These are phyloP conservation scores for Agrypnia vestita DNA, from an alignment of 1,140 invertebrate genomes.

Conservation along the genomic window DNA sequence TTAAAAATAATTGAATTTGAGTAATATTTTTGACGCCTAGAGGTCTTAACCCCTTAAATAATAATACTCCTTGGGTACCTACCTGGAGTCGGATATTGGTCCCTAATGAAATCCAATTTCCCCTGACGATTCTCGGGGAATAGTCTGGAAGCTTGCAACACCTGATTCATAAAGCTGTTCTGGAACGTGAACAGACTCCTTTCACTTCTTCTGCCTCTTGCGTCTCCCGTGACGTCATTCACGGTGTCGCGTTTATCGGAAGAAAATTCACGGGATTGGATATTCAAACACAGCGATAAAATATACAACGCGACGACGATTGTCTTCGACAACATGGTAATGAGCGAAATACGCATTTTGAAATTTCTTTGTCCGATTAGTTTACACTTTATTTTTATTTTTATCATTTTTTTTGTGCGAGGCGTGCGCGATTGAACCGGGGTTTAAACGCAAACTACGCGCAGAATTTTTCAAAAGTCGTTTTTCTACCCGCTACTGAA, in stretches of 20 bases:
- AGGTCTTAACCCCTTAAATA: no score
- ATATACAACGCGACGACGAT: neutral
- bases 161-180: neutral
- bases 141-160: neutral
- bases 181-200: neutral
- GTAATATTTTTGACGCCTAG: no score
- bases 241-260: neutral
- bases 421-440: no score
- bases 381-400: no score
- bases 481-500: no score
- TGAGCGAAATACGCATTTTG: conserved; percentile 70
- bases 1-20: no score
- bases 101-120: neutral
- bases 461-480: no score
- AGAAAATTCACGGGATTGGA: neutral
- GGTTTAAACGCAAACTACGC: no score
- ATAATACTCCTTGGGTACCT: conserved; percentile 76
- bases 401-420: no score
- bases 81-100: conserved; percentile 21
- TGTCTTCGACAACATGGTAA: conserved; percentile 79
- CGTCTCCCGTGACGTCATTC: neutral
- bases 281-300: neutral
- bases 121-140: neutral
- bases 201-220: neutral
- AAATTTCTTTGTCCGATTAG: no score